phyloP scores from a whole-genome alignment of 2,797 vertebrate species.

The Lagodon rhomboides region DNA sequence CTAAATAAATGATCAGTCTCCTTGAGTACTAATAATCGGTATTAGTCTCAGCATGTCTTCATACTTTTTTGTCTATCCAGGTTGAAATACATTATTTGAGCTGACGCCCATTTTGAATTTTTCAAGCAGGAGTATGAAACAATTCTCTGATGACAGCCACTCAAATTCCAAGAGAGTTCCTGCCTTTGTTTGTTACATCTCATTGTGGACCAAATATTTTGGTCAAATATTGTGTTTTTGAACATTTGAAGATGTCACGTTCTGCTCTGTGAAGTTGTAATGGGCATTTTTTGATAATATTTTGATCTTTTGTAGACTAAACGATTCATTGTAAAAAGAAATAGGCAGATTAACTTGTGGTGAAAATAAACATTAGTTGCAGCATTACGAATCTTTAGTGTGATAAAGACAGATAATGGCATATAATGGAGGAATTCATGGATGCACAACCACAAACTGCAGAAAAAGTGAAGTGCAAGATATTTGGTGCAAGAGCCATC shows the following conservation, averaged over 20 bases:
- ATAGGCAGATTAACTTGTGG: neutral
- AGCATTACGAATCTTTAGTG: neutral
- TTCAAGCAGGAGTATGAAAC: neutral
- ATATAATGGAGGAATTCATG: neutral
- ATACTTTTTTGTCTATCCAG: neutral
- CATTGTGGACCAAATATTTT: neutral
- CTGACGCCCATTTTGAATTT: neutral
- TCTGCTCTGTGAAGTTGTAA: neutral
- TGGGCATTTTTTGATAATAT: neutral
- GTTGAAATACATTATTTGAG: neutral
- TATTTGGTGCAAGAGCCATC: slow-evolving; percentile 1
- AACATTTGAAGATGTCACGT: neutral
- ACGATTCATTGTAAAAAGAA: neutral
- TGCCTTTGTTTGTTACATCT: neutral
- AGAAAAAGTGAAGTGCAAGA: slow-evolving; percentile 16
- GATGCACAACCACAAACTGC: slow-evolving; percentile 2
- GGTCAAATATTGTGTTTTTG: neutral
- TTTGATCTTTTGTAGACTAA: neutral
- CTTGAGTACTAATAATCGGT: too few species aligned
- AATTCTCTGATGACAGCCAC: neutral
- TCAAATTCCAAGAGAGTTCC: neutral
- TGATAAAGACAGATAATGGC: neutral
- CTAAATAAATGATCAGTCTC: too few species aligned
- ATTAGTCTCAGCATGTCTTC: neutral
- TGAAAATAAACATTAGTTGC: neutral